phyloP scores from a whole-genome alignment of 2,113 vertebrate genomes.

The Cygnus buccinator region DNA sequence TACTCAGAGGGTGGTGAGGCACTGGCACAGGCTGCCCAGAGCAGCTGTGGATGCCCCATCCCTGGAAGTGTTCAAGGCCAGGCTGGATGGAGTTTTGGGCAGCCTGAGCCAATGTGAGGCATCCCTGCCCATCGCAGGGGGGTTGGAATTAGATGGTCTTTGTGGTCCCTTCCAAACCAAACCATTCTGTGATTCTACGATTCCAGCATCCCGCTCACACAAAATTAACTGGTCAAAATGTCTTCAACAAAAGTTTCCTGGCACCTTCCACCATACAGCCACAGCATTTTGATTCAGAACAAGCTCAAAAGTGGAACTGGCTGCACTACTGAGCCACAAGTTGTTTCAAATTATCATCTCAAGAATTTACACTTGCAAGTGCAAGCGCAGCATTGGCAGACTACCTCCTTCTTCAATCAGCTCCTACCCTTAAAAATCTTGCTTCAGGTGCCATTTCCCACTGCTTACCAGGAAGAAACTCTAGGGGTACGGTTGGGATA shows the following conservation, averaged over 20 bases:
- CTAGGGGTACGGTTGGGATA: constrained; percentile 76
- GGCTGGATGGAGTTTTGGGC: no score
- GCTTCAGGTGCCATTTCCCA: neutral
- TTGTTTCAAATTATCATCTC: neutral
- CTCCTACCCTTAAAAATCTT: neutral
- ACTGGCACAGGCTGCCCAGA: no score
- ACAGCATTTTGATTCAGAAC: neutral
- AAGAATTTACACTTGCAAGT: neutral
- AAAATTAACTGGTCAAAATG: neutral
- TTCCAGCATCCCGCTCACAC: neutral
- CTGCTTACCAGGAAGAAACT: constrained; percentile 81
- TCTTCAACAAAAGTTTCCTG: neutral
- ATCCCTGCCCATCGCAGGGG: no score
- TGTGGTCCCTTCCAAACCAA: no score
- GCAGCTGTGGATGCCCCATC: no score
- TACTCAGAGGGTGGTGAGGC: no score
- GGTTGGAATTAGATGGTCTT: no score
- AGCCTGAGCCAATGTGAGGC: no score
- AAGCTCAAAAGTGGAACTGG: neutral
- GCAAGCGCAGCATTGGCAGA: neutral
- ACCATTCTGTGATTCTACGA: no score
- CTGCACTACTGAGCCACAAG: neutral
- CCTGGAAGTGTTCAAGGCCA: no score
- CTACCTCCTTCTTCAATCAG: neutral
- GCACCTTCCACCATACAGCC: neutral